A percentile compares a stretch with the other conserved stretches of the same genome.
Evolutionary conservation across 2,113 vertebrate species (phyloP).

Genomic region (Gymnarchus niloticus): DNA sequence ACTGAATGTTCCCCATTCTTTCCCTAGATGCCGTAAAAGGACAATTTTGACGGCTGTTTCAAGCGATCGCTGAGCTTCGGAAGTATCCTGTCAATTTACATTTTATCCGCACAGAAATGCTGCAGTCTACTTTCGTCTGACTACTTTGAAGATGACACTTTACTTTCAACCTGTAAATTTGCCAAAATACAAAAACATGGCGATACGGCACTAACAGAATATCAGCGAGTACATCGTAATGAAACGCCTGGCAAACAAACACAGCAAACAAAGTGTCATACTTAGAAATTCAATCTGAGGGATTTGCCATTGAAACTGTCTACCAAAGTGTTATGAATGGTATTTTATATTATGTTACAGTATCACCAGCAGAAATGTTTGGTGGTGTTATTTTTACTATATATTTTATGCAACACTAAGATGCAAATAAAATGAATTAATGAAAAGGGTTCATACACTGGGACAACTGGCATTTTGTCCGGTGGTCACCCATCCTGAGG

Average conservation of each 20-base stretch:
- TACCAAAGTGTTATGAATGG: background rate
- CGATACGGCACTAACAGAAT: background rate
- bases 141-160: background rate
- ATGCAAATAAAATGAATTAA: background rate
- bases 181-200: background rate
- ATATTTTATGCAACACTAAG: background rate
- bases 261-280: background rate
- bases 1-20: background rate
- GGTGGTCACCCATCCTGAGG: too few species aligned
- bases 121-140: background rate
- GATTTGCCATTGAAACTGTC: too few species aligned
- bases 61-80: background rate
- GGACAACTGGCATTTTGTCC: background rate
- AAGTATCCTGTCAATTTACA: background rate
- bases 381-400: background rate
- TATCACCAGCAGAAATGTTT: background rate
- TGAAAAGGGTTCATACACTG: background rate
- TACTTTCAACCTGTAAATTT: background rate
- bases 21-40: background rate
- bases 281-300: slow-evolving; percentile 1
- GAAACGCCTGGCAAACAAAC: background rate
- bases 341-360: background rate
- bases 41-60: background rate
- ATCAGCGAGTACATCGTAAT: background rate
- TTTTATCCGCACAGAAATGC: background rate